Conservation (phyloP, 2,797 vertebrate species). For the Pelobates cultripes region DNA sequence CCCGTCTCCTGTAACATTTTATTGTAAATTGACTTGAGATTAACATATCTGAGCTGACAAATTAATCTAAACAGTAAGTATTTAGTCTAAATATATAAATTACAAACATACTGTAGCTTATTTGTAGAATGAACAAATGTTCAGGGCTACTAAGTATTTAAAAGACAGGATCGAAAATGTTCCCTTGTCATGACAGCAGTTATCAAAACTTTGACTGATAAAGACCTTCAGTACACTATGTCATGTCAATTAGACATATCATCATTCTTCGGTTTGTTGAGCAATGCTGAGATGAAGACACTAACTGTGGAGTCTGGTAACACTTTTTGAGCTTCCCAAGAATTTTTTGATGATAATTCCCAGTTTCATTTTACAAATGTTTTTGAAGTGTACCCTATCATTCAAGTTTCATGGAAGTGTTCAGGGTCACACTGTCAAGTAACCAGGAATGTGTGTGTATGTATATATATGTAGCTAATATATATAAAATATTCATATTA, state of each 20-base stretch:
- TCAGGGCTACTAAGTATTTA: not conserved
- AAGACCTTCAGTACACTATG: not conserved
- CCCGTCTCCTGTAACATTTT: too few relatives aligned
- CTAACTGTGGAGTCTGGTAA: constrained; percentile 10
- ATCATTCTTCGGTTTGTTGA: constrained; percentile 16
- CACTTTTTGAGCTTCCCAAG: constrained; percentile 22
- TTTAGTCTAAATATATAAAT: too few relatives aligned
- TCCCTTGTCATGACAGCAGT: constrained; percentile 28
- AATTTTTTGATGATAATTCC: constrained; percentile 11
- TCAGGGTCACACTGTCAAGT: not conserved
- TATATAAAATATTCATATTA: too few relatives aligned
- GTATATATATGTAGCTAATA: too few relatives aligned
- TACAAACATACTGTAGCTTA: too few relatives aligned
- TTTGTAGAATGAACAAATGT: too few relatives aligned
- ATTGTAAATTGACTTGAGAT: too few relatives aligned
- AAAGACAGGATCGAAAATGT: not conserved
- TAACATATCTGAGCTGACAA: too few relatives aligned
- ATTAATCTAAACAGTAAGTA: too few relatives aligned
- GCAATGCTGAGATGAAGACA: not conserved
- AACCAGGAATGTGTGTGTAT: too few relatives aligned
- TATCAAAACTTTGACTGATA: constrained; percentile 2
- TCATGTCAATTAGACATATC: constrained; percentile 27
- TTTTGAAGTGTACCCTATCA: not conserved
- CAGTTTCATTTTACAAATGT: constrained; percentile 13
- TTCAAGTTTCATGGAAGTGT: not conserved